Evolutionary conservation across 2,888 invertebrate genomes (phyloP).

Genomic region (Caenorhabditis sp.): DNA sequence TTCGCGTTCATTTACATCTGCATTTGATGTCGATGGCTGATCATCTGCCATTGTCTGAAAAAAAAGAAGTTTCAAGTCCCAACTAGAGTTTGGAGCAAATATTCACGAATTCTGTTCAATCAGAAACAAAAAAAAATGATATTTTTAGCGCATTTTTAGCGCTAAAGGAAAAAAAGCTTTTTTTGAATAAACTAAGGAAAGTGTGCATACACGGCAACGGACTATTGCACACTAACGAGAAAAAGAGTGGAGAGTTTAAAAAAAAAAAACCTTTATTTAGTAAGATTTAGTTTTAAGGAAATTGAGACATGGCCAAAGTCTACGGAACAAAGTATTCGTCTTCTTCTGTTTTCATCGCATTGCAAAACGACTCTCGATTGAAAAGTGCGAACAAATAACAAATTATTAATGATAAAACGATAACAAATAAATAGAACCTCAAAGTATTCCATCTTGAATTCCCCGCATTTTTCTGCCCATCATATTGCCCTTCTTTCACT

Average conservation of each 20-base stretch:
- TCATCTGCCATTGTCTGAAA: not conserved
- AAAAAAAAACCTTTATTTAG: no score
- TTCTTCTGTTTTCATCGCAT: not conserved
- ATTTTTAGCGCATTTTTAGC: no score
- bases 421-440: not conserved
- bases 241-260: no score
- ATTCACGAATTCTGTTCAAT: no score
- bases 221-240: not conserved
- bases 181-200: not conserved
- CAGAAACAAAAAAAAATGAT: not conserved
- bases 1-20: slow-evolving; percentile 2
- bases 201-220: not conserved
- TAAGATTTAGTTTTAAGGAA: no score
- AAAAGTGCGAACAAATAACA: not conserved
- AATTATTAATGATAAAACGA: not conserved
- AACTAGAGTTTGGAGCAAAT: no score
- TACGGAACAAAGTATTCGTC: not conserved
- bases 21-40: slow-evolving; percentile 6
- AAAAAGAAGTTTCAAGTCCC: no score
- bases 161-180: not conserved
- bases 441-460: not conserved
- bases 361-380: not conserved
- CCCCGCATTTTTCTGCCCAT: no score
- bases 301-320: no score
- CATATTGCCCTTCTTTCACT: not conserved